Percentiles rank a stretch among this genome's conserved stretches.
phyloP scores from a whole-genome alignment of 2,113 vertebrate genomes.

The Trichomycterus rosablanca region DNA sequence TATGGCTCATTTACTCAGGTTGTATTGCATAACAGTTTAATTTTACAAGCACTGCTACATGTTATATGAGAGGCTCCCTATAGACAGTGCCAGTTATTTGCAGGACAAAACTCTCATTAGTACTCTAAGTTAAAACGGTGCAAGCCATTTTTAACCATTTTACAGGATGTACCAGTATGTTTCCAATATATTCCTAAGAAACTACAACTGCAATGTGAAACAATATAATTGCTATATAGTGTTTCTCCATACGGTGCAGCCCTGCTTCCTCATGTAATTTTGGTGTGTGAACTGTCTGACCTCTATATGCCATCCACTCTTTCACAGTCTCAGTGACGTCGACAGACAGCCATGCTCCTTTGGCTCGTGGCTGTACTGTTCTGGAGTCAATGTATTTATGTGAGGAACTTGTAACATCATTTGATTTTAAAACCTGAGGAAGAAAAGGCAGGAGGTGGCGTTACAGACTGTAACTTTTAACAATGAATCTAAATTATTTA shows the following conservation, averaged over 20 bases:
- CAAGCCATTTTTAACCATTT: background rate
- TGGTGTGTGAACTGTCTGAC: constrained; percentile 58
- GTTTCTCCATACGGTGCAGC: background rate
- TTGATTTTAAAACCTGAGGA: constrained; percentile 84
- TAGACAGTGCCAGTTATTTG: too few species aligned
- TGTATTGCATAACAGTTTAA: too few species aligned
- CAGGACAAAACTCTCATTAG: background rate
- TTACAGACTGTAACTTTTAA: background rate
- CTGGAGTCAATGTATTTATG: constrained; percentile 97
- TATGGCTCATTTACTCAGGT: too few species aligned
- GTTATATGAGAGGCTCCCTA: too few species aligned
- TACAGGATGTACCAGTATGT: background rate
- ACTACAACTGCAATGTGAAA: constrained; percentile 6
- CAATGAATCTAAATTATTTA: background rate
- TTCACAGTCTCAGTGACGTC: constrained; percentile 93
- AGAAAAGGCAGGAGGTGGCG: background rate
- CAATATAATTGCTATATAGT: constrained; percentile 6
- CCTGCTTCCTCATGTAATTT: constrained; percentile 1
- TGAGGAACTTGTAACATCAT: constrained; percentile 81
- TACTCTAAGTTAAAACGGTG: background rate
- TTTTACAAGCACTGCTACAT: too few species aligned
- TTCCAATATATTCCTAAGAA: constrained; percentile 1
- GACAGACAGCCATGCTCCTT: constrained; percentile 91
- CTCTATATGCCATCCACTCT: constrained; percentile 92
- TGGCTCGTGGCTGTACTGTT: constrained; percentile 85